Percentiles rank a stretch among this genome's conserved stretches.
phyloP scores from a whole-genome alignment of 1,140 invertebrate species.

The Cephus cinctus region DNA sequence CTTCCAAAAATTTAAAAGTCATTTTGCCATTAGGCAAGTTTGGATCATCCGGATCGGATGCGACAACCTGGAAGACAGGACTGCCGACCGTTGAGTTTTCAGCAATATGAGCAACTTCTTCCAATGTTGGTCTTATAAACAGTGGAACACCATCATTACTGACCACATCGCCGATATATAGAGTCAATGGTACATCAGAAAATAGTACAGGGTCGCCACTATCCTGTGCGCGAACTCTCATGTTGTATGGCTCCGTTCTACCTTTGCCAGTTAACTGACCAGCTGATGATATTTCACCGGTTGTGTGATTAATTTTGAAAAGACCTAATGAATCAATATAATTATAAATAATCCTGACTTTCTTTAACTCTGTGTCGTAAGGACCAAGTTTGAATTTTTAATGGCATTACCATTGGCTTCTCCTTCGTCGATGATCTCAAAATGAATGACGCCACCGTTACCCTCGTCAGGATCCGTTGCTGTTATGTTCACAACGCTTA shows the following conservation, averaged over 20 bases:
- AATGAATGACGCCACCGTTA: constrained; percentile 64
- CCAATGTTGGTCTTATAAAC: constrained; percentile 69
- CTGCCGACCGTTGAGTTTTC: constrained; percentile 76
- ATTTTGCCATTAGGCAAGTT: constrained; percentile 72
- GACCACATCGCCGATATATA: constrained; percentile 80
- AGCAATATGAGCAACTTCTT: constrained; percentile 70
- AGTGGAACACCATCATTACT: constrained; percentile 80
- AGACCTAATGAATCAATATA: too few relatives aligned
- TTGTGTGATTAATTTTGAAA: constrained; percentile 67
- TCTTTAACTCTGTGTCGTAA: neutral
- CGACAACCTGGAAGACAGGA: constrained; percentile 74
- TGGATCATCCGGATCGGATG: constrained; percentile 77
- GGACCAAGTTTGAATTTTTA: too few relatives aligned
- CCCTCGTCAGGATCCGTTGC: constrained; percentile 79
- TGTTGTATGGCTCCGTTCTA: constrained; percentile 70
- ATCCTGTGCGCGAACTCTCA: constrained; percentile 71
- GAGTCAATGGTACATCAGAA: constrained; percentile 63
- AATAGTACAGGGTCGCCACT: constrained; percentile 64
- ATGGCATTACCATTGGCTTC: constrained; percentile 68
- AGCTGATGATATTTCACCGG: constrained; percentile 67
- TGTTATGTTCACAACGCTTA: constrained; percentile 70
- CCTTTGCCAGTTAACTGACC: constrained; percentile 73
- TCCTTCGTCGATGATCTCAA: constrained; percentile 71
- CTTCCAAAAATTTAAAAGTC: constrained; percentile 70
- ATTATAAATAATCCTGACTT: constrained; percentile 41